phyloP scores from a whole-genome alignment of 2,113 vertebrate genomes.

The Mesocricetus auratus region DNA sequence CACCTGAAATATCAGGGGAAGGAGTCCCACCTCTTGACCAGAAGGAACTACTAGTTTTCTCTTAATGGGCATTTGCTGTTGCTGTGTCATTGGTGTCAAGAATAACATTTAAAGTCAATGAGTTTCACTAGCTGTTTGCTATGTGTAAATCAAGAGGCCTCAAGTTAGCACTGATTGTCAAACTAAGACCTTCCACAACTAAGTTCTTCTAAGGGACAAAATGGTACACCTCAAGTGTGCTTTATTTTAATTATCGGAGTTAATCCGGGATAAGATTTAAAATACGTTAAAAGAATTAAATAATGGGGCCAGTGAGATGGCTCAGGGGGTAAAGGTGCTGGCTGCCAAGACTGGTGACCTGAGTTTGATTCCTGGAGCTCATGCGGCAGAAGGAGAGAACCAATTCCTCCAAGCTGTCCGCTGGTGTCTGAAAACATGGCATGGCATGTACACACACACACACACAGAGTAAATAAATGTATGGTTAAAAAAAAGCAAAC shows the following conservation, averaged over 20 bases:
- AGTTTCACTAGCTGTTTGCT: neutral
- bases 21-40: neutral
- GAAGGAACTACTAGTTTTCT: neutral
- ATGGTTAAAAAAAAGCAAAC: neutral
- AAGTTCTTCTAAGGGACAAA: neutral
- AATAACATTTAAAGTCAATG: neutral
- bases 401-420: neutral
- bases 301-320: neutral
- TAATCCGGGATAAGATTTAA: slow-evolving; percentile 29
- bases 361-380: neutral
- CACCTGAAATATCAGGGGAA: neutral
- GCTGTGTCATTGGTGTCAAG: neutral
- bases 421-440: neutral
- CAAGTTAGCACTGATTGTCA: neutral
- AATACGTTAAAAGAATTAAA: slow-evolving; percentile 8
- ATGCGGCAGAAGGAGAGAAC: neutral
- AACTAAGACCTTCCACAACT: neutral
- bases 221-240: neutral
- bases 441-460: neutral
- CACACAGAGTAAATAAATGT: neutral
- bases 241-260: neutral
- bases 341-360: neutral
- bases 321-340: neutral
- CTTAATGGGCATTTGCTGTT: neutral
- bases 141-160: neutral